Conservation (phyloP, 2,797 vertebrate species). For the Acanthiza pusilla region DNA sequence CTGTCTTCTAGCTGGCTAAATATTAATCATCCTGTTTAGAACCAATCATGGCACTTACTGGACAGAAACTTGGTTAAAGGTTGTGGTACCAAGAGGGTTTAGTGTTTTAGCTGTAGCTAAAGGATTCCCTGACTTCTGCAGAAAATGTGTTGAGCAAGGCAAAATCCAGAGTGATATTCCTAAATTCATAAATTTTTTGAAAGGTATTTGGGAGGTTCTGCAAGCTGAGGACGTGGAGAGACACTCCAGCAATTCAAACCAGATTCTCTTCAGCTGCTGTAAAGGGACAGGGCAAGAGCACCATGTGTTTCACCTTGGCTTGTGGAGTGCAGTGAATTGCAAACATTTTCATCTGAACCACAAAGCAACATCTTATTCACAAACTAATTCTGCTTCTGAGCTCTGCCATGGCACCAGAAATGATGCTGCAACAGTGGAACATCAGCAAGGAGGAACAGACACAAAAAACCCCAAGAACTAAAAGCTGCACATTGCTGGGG, state of each 20-base stretch:
- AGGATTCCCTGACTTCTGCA: background rate
- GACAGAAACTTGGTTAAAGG: conserved; percentile 38
- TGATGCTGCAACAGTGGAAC: background rate
- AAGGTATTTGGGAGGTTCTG: background rate
- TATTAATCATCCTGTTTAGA: conserved; percentile 53
- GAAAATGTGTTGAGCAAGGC: background rate
- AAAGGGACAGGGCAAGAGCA: background rate
- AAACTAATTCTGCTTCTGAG: background rate
- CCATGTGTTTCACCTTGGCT: background rate
- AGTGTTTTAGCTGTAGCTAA: background rate
- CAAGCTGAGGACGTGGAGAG: background rate
- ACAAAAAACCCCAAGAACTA: background rate
- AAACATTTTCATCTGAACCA: background rate
- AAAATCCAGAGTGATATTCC: background rate
- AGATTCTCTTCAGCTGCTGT: background rate
- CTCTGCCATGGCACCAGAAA: background rate
- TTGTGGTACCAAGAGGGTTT: background rate
- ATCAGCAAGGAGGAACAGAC: background rate
- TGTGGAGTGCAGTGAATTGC: background rate
- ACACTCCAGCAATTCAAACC: background rate
- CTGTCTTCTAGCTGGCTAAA: conserved; percentile 55
- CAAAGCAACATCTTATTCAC: background rate
- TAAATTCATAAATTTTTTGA: background rate
- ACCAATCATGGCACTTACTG: conserved; percentile 34
- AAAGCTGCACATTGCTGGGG: background rate